Evolutionary conservation across 2,888 invertebrate genomes (phyloP), one percentile per base, ranked within the genome.

Genomic region (Latheticus oryzae): DNA sequence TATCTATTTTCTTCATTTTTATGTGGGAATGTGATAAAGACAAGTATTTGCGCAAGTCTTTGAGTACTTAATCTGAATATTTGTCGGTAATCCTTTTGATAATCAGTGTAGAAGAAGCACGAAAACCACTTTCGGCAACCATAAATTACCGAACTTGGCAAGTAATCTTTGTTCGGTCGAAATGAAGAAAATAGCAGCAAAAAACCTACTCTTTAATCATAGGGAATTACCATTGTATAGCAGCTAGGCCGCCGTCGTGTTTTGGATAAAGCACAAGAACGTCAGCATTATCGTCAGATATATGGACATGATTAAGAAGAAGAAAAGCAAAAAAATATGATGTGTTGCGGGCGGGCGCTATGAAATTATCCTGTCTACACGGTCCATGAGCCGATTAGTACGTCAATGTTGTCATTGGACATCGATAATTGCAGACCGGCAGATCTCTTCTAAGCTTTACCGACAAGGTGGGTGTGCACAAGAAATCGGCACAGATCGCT

Each of bases 331-430:
- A 64, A 64, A 54, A 60, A 53, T 59, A 60, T 59, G 62, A 67
- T 61, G 66, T 64, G 63, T 66, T 62, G 63, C 60, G 58, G 64
- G 66, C 64, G 67, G 65, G 64, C 65, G 63, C 65, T 57, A 63
- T 57, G 58, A 65, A 73, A 72, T 72, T 72, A 72, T 69, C 69
- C 65, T 69, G 68, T 72, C 71, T 67, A 62, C 68, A 66, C 66
- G 66, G 30, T 58, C 63, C 60, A 58, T 60, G 50, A 66, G 60
- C 65, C 70, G 70, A 74, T 74, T 73, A 73, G 70, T 62, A 72
- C 69, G 69, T 73, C 73, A 72, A 52, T 65, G 68, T 72, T 73
- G 73, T 73, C 73, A 73, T 70, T 70, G 65, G 58, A 55, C 60
- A 51, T 57, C 58, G 55, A 66, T 73, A 72, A 74, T 74, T 73